Conservation (phyloP, 92 coral and sea anemone genomes). For the Epizoanthus rinbou region DNA sequence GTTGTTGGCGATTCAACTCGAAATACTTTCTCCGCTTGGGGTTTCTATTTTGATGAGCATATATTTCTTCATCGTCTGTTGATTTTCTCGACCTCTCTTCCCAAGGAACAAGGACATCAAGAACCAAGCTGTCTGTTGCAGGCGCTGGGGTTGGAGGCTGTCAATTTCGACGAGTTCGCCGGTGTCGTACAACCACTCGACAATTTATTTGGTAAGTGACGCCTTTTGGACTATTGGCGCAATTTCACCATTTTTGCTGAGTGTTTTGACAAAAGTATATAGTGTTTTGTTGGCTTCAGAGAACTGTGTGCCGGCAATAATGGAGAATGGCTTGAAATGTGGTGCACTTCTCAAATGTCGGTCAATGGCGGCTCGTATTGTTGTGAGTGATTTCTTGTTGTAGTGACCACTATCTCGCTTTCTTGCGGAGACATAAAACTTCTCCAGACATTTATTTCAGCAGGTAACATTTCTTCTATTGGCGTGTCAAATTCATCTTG, state of each 20-base stretch:
- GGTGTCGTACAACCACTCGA: background rate
- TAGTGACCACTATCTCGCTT: slow-evolving; percentile 36
- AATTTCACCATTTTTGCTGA: slow-evolving; percentile 56
- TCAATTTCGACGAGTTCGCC: slow-evolving; percentile 23
- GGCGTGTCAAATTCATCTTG: slow-evolving; percentile 26
- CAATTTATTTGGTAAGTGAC: slow-evolving; percentile 28
- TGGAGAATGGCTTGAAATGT: no score
- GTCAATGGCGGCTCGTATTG: slow-evolving; percentile 52
- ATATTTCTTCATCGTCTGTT: slow-evolving; percentile 43
- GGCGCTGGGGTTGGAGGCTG: slow-evolving; percentile 49
- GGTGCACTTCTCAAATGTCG: slow-evolving; percentile 27
- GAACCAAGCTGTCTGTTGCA: slow-evolving; percentile 56
- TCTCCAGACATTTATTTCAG: slow-evolving; percentile 39
- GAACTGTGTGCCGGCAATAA: slow-evolving; percentile 38
- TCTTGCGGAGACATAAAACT: slow-evolving; percentile 49
- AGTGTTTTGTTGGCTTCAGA: slow-evolving; percentile 50
- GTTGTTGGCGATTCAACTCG: slow-evolving; percentile 24
- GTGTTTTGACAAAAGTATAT: slow-evolving; percentile 40
- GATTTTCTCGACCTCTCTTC: slow-evolving; percentile 61
- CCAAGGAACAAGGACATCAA: slow-evolving; percentile 50
- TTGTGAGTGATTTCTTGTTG: slow-evolving; percentile 45
- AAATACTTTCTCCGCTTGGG: slow-evolving; percentile 35
- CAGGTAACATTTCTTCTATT: slow-evolving; percentile 37
- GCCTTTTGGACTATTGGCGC: slow-evolving; percentile 52
- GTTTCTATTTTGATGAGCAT: slow-evolving; percentile 50